Conservation (phyloP, 2,113 vertebrate species). For the Nymphicus hollandicus region DNA sequence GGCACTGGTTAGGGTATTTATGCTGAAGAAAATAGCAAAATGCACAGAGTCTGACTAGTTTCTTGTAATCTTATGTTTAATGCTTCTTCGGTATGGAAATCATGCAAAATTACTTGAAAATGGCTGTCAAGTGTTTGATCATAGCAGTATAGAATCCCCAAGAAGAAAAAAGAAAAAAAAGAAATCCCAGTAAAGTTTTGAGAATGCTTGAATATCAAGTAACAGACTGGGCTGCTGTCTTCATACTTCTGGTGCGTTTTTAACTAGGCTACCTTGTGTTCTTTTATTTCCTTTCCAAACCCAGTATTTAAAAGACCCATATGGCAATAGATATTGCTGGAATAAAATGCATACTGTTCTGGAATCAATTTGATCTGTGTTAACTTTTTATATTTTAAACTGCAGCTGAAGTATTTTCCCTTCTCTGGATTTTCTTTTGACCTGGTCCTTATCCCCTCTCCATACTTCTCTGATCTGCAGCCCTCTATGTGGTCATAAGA, state of each 20-base stretch:
- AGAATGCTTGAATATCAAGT: conserved; percentile 57
- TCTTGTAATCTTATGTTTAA: conserved; percentile 38
- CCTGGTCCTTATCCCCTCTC: not conserved
- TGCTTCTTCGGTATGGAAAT: conserved; percentile 58
- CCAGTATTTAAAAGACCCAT: conserved; percentile 55
- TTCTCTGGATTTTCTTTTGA: not conserved
- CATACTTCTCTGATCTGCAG: not conserved
- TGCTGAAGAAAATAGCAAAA: conserved; percentile 32
- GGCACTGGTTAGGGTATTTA: conserved; percentile 14
- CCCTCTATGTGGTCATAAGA: not conserved
- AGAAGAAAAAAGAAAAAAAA: conserved; percentile 34
- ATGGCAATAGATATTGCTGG: conserved; percentile 34
- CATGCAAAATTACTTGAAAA: conserved; percentile 58
- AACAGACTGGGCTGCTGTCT: conserved; percentile 66
- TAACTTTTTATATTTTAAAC: conserved; percentile 20
- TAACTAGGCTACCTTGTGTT: conserved; percentile 66
- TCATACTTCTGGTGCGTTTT: conserved; percentile 59
- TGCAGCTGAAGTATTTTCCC: not conserved
- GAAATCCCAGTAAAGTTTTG: conserved; percentile 47
- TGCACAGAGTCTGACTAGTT: not conserved
- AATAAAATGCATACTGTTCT: conserved; percentile 6
- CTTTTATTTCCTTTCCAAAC: conserved; percentile 66
- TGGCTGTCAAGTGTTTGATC: conserved; percentile 49
- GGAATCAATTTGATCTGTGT: conserved; percentile 47
- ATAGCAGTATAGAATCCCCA: conserved; percentile 1